Evolutionary conservation across 1,140 invertebrate genomes (phyloP).

Genomic region (Fragariocoptes setiger): DNA sequence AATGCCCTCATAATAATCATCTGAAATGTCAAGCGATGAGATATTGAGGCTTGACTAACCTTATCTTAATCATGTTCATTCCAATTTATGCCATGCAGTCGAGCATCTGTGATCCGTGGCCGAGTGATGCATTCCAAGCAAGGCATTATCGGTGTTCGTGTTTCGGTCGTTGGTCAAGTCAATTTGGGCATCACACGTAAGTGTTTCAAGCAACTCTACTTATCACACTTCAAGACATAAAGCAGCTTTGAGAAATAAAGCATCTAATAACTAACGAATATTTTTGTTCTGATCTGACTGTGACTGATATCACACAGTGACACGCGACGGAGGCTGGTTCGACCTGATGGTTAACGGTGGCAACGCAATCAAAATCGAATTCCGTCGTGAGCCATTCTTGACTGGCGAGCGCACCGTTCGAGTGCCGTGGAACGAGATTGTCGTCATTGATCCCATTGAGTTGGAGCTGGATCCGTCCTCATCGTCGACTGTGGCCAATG

Average conservation of each 20-base stretch:
- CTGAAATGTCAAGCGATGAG: not conserved
- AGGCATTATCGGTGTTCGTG: slow-evolving; percentile 74
- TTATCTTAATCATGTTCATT: too few relatives aligned
- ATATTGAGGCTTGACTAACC: not conserved
- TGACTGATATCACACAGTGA: too few relatives aligned
- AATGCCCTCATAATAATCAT: not conserved
- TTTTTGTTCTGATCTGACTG: too few relatives aligned
- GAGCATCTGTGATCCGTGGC: slow-evolving; percentile 88
- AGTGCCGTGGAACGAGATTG: slow-evolving; percentile 79
- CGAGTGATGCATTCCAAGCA: slow-evolving; percentile 69
- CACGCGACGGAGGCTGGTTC: slow-evolving; percentile 29
- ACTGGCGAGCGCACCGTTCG: slow-evolving; percentile 37
- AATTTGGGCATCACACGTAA: slow-evolving; percentile 73
- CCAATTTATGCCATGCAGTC: slow-evolving; percentile 25
- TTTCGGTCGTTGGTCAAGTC: slow-evolving; percentile 73
- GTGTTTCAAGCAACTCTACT: too few relatives aligned
- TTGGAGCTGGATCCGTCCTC: slow-evolving; percentile 31
- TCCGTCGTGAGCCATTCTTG: slow-evolving; percentile 65
- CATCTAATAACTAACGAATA: too few relatives aligned
- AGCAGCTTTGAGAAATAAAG: too few relatives aligned
- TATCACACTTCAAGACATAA: too few relatives aligned
- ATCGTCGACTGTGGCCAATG: not conserved
- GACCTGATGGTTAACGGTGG: slow-evolving; percentile 93
- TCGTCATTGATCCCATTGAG: slow-evolving; percentile 43
- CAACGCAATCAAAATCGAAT: slow-evolving; percentile 81